Base-by-base conservation (phyloP, 2,888 invertebrate genomes). In the Cistogaster globosa region DNA sequence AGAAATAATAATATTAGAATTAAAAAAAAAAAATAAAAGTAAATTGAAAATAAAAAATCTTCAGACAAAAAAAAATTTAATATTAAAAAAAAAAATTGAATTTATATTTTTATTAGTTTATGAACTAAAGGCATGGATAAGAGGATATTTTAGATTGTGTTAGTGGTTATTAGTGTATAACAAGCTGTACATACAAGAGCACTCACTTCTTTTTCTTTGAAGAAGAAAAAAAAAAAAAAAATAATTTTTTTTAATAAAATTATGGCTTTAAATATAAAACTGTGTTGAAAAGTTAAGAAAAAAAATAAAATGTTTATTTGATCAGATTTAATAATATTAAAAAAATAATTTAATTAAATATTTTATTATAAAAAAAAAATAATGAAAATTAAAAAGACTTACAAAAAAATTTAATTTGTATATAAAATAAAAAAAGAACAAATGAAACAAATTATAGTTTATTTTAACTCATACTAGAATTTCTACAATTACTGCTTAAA, bases 31-130 rank as follows among this genome's bases (percentile, higher is more conserved):
- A 58, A 18, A 26, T 16, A 20, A 57, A 16, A 12, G n/a, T n/a
- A 53, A 63, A 20, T 48, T 16, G 58, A 72, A 22, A 68, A 68
- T 12, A 71, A 67, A 12, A 14, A 20, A 51, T 68, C 48, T 60
- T 74, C 42, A 60, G 22, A 20, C 18, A 18, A n/a, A 20, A n/a
- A 77, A 3, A 32, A 38, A 62, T 6, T n/a, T 3, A 55, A 14
- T 12, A 79, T 36, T 2, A 18, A 53, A 18, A 48, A 57, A 32
- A 48, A 57, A 20, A 48, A 77, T 58, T 58, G 57, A 76, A 38
- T 32, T 32, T n/a, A 48, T 58, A 20, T 38, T 38, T 18, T 18
- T 48, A 48, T 48, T 3, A n/a, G 45, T 48, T 6, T 48, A n/a
- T 16, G 45, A 48, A 16, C 53, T 48, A n/a, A 2, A 14, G 14